Percentiles rank a stretch among this genome's conserved stretches.
phyloP scores from a whole-genome alignment of 1,140 invertebrate genomes.

The Calephelis nemesis region DNA sequence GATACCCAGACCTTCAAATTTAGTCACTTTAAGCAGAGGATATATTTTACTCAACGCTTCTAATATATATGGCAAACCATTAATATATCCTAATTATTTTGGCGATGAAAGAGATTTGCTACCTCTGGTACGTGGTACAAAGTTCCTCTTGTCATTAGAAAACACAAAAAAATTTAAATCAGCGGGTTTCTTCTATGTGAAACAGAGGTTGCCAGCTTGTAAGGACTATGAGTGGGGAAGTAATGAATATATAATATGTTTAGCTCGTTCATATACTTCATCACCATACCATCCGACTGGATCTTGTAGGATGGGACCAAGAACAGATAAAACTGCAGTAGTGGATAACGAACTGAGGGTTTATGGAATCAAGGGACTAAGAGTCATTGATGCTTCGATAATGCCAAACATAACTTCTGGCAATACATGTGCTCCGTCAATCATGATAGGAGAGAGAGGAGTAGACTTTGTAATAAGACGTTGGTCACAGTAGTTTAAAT shows the following conservation, averaged over 20 bases:
- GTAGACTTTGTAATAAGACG: slow-evolving; percentile 37
- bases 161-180: slow-evolving; percentile 79
- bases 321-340: slow-evolving; percentile 42
- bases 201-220: slow-evolving; percentile 81
- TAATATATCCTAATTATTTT: slow-evolving; percentile 90
- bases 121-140: slow-evolving; percentile 64
- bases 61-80: slow-evolving; percentile 86
- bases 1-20: slow-evolving; percentile 29
- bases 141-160: slow-evolving; percentile 38
- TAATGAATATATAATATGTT: slow-evolving; percentile 86
- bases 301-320: slow-evolving; percentile 82
- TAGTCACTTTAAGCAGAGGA: slow-evolving; percentile 80
- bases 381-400: too few species aligned
- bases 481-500: slow-evolving; percentile 22
- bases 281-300: slow-evolving; percentile 82
- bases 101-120: slow-evolving; percentile 80
- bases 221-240: slow-evolving; percentile 80
- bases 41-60: slow-evolving; percentile 81
- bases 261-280: slow-evolving; percentile 82
- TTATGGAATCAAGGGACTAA: slow-evolving; percentile 30
- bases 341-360: slow-evolving; percentile 34
- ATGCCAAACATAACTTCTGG: too few species aligned
- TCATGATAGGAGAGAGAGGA: slow-evolving; percentile 47
- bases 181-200: slow-evolving; percentile 79
- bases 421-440: neutral